Evolutionary conservation across 2,888 invertebrate species (phyloP), one percentile per base, ranked within the genome.

Genomic region (Drosophila borborema): DNA sequence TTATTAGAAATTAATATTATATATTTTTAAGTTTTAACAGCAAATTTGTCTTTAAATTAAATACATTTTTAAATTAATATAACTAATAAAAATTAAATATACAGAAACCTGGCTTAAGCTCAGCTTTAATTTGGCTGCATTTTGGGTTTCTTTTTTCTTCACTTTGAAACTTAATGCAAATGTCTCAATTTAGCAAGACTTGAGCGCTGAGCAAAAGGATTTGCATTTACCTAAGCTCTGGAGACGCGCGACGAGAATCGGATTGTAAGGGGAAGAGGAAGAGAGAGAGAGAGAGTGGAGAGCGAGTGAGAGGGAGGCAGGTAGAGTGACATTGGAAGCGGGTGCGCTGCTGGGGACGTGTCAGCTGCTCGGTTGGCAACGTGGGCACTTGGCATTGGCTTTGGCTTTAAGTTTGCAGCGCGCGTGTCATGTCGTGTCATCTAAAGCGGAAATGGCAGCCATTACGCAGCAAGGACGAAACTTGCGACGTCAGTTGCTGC

Each of bases 361-460:
- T 6, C 36, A 38, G 40, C 49, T 49, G 40, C 20, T 23, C 43
- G 36, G n/a, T 28, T 55, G 62, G 31, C 55, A 48, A 23, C 14
- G 45, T 12, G 65, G 53, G 48, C 64, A 56, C 62, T 60, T 76
- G 72, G 64, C 70, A 59, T 34, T 49, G 46, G 46, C 46, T 46
- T 49, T 64, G 68, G 61, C 41, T 67, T 58, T 63, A 68, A 64
- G 66, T 62, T 80, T 69, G 65, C 58, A 61, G 76, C 64, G 70
- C 77, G 80, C 80, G 76, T 73, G 72, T 74, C 67, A 71, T 72
- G 72, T 74, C 67, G 76, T 72, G 67, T 72, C 76, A 64, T 82
- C 69, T 69, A 49, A 74, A 81, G 69, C 85, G 85, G 87, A 87
- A 84, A 86, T 84, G 81, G 74, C 85, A 84, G 84, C 87, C 80